phyloP scores from a whole-genome alignment of 35 echinoderm and acorn worm species.

The Lytechinus variegatus region DNA sequence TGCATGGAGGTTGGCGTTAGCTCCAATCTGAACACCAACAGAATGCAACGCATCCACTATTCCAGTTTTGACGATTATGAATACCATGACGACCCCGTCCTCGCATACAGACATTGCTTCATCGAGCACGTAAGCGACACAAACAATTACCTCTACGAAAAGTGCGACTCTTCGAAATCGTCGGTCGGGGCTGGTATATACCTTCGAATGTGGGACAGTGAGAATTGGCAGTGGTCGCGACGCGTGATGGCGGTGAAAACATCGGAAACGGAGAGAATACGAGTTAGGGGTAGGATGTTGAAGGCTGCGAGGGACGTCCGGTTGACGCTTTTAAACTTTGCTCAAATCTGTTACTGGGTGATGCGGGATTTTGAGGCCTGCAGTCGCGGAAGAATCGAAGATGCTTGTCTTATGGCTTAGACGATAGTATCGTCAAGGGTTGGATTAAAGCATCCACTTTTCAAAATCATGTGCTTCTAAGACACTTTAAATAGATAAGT shows the following conservation, averaged over 20 bases:
- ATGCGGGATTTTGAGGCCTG: conserved; percentile 84
- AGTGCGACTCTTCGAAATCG: conserved; percentile 69
- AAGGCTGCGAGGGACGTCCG: conserved; percentile 73
- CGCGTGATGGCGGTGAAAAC: conserved; percentile 73
- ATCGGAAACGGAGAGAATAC: conserved; percentile 46
- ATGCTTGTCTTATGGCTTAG: conserved; percentile 40
- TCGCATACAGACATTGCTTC: conserved; percentile 85
- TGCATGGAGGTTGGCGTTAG: conserved; percentile 68
- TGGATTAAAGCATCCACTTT: no score
- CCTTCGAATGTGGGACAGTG: conserved; percentile 69
- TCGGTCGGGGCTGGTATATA: conserved; percentile 86
- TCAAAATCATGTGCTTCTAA: no score
- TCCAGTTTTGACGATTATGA: conserved; percentile 62
- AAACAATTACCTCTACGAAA: conserved; percentile 66
- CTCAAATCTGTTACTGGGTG: conserved; percentile 94
- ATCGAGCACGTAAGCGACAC: conserved; percentile 58
- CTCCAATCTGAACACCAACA: not conserved
- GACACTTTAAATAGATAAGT: no score
- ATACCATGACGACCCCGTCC: not conserved
- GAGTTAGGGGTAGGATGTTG: conserved; percentile 18
- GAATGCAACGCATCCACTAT: conserved; percentile 61
- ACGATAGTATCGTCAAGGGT: not conserved
- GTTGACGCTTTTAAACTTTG: conserved; percentile 89
- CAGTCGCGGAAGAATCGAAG: conserved; percentile 35
- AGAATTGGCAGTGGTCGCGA: conserved; percentile 52